These are phyloP conservation scores for Diabrotica balteata DNA, from an alignment of 2,888 invertebrate species.

Conservation along the genomic window DNA sequence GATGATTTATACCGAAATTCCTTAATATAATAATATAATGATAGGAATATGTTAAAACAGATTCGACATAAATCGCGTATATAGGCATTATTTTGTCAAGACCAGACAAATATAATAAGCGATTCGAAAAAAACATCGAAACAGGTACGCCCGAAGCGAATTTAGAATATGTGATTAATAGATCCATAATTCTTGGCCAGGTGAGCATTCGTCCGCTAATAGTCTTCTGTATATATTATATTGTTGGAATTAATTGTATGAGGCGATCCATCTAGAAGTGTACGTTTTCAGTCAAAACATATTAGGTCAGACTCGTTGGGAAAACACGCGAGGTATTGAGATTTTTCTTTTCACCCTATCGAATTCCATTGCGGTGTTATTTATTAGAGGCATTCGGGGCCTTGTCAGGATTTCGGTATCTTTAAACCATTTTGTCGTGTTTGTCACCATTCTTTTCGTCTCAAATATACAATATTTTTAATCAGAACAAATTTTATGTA, in stretches of 20 bases:
- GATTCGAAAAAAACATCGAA: slow-evolving; percentile 36
- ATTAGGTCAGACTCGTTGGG: slow-evolving; percentile 47
- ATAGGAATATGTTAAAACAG: slow-evolving; percentile 35
- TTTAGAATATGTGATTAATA: slow-evolving; percentile 55
- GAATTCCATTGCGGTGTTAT: too few species aligned
- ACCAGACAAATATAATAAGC: slow-evolving; percentile 48
- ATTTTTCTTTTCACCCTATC: slow-evolving; percentile 39
- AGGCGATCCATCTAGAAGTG: slow-evolving; percentile 53
- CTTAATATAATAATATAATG: slow-evolving; percentile 35
- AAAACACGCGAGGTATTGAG: slow-evolving; percentile 52
- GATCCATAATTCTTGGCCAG: slow-evolving; percentile 56
- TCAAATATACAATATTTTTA: not conserved
- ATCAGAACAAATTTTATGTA: too few species aligned
- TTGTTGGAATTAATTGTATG: slow-evolving; percentile 57
- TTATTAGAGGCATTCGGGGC: too few species aligned
- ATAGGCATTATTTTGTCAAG: slow-evolving; percentile 56
- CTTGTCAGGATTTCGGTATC: too few species aligned
- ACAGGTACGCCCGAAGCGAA: slow-evolving; percentile 50
- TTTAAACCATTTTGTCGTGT: not conserved
- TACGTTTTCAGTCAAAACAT: slow-evolving; percentile 54
- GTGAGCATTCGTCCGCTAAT: slow-evolving; percentile 53
- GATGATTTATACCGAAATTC: slow-evolving; percentile 35
- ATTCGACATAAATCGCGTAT: slow-evolving; percentile 45
- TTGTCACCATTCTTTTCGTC: slow-evolving; percentile 1
- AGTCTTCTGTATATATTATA: slow-evolving; percentile 53